A percentile compares a stretch with the other conserved stretches of the same genome.
Conservation (phyloP, 2,113 vertebrate genomes). For the Solea senegalensis region DNA sequence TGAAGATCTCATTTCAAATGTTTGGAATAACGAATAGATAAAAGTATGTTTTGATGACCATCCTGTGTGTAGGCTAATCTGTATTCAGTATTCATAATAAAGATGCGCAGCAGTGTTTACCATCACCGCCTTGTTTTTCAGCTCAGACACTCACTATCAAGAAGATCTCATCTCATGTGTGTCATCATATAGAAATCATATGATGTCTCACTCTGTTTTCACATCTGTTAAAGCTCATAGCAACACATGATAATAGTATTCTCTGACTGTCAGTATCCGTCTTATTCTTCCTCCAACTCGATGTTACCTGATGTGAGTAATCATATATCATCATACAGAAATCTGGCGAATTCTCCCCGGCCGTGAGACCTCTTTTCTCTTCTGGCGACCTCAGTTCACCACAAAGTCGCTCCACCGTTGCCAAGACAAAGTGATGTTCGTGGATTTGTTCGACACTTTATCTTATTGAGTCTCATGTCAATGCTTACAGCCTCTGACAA, state of each 20-base stretch:
- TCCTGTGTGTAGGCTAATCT: constrained; percentile 68
- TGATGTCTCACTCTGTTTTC: too few relatives aligned
- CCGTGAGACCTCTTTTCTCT: too few relatives aligned
- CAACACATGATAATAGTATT: too few relatives aligned
- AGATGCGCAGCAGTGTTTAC: constrained; percentile 66
- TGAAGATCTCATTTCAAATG: constrained; percentile 72
- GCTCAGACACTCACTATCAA: neutral
- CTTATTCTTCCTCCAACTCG: too few relatives aligned
- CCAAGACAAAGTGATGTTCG: constrained; percentile 8
- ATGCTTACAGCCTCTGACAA: constrained; percentile 10
- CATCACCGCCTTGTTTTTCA: constrained; percentile 23
- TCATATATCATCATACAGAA: too few relatives aligned
- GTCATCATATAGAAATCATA: too few relatives aligned
- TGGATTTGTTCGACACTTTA: constrained; percentile 15
- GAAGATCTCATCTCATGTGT: too few relatives aligned
- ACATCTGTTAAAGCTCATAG: too few relatives aligned
- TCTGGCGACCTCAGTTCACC: neutral
- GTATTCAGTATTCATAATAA: constrained; percentile 79
- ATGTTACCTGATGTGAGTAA: too few relatives aligned
- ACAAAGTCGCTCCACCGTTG: constrained; percentile 24
- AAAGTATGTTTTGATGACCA: constrained; percentile 66
- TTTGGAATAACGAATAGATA: constrained; percentile 67
- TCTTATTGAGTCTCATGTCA: constrained; percentile 3
- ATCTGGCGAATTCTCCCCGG: too few relatives aligned
- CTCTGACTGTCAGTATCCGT: too few relatives aligned